Evolutionary conservation across 2,888 invertebrate species (phyloP).

Genomic region (Zonitis immaculata): DNA sequence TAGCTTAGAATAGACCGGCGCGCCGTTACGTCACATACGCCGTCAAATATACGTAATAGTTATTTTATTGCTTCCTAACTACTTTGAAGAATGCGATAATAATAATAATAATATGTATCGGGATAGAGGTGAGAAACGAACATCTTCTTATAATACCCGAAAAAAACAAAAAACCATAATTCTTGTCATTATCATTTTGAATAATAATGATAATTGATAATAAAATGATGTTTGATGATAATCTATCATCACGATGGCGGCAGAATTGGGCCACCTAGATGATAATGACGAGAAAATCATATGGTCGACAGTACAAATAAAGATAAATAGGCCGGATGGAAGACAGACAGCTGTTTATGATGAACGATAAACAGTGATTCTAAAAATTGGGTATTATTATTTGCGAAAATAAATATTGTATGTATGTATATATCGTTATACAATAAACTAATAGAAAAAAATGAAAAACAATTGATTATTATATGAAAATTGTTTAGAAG

Average conservation of each 20-base stretch:
- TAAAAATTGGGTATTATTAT: constrained; percentile 16
- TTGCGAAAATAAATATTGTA: too few species aligned
- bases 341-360: constrained; percentile 35
- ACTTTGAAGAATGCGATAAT: constrained; percentile 31
- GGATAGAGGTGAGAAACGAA: too few species aligned
- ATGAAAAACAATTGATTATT: too few species aligned
- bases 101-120: too few species aligned
- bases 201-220: too few species aligned
- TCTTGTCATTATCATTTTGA: too few species aligned
- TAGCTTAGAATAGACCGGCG: constrained; percentile 44
- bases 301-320: constrained; percentile 22
- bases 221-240: too few species aligned
- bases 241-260: not conserved
- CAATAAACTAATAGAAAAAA: too few species aligned
- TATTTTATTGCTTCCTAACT: constrained; percentile 37
- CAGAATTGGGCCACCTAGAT: not conserved
- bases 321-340: constrained; percentile 33
- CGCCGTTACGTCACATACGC: constrained; percentile 45
- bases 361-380: constrained; percentile 27
- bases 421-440: too few species aligned
- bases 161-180: too few species aligned
- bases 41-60: constrained; percentile 40
- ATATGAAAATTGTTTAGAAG: too few species aligned
- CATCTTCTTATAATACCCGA: too few species aligned
- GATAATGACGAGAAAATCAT: constrained; percentile 18